Percentiles rank a stretch among this genome's conserved stretches.
These are phyloP conservation scores for Ictalurus punctatus DNA, from an alignment of 2,113 vertebrate species.

Conservation along the genomic window DNA sequence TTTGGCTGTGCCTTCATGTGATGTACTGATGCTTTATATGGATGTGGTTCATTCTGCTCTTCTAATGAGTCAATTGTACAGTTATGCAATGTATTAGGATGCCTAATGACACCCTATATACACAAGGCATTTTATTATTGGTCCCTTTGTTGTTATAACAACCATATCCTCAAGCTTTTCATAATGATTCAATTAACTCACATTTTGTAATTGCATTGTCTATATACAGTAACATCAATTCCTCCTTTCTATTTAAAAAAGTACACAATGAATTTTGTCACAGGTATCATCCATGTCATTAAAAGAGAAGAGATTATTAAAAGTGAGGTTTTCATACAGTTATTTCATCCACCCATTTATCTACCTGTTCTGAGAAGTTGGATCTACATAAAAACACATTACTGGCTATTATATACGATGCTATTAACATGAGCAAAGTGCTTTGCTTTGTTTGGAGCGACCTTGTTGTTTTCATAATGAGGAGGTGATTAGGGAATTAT, in stretches of 20 bases:
- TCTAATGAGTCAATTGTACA: too few relatives aligned
- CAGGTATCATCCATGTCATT: not conserved
- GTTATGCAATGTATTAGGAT: not conserved
- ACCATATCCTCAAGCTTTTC: not conserved
- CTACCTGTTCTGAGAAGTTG: not conserved
- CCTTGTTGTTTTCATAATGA: constrained; percentile 68
- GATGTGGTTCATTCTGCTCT: not conserved
- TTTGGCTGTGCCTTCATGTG: not conserved
- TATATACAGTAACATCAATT: not conserved
- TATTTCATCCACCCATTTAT: not conserved
- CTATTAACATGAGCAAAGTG: constrained; percentile 51
- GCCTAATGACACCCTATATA: not conserved
- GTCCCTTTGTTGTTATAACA: not conserved
- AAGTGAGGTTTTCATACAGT: not conserved
- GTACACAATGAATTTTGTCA: not conserved
- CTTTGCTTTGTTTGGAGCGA: constrained; percentile 61
- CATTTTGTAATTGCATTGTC: not conserved
- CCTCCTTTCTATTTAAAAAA: not conserved
- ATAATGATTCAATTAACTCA: not conserved
- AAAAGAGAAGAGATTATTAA: not conserved
- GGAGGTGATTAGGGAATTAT: constrained; percentile 65
- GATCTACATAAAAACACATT: constrained; percentile 47
- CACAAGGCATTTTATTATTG: not conserved
- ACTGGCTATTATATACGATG: constrained; percentile 53
- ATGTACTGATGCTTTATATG: not conserved